Evolutionary conservation across 2,113 vertebrate genomes (phyloP), one percentile per base, ranked within the genome.

Genomic region (Oenanthe oenanthe): DNA sequence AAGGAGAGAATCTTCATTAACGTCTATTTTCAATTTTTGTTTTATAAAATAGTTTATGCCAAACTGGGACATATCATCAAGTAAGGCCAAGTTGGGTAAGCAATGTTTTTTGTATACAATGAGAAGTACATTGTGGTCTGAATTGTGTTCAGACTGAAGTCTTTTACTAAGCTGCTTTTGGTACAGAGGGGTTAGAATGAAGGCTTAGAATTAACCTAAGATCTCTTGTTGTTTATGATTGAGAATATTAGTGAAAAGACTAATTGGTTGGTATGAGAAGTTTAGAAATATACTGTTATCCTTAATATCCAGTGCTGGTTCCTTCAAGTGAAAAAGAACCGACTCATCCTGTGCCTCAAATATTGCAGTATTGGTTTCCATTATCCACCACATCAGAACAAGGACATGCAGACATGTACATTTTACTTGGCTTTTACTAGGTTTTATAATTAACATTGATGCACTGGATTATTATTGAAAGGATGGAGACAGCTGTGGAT

Each of bases 31-130:
- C 63, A 71, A 83, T 85, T 76, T 93, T 93, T 12, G 43, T 91
- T 92, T 94, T 83, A 92, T 47, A 57, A 66, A 89, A 75, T 9
- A 66, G 56, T 38, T 82, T 38, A 29, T 83, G 60, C 65, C 82
- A 93, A 86, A 88, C 51, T 63, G 89, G 92, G 87, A 85, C 53
- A 60, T 75, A 84, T 61, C 91, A 93, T 88, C 94, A 88, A 87
- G 34, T 91, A 71, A 95, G 67, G 66, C 29, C 38, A 92, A 92
- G 53, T 1, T 89, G 70, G 93, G 94, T 92, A 94, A 95, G 94
- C 90, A 92, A 32, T 73, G 56, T 13, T 71, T 89, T 92, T 76
- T 93, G 15, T 90, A 71, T 93, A 73, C 61, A 71, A 76, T 84
- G 38, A 81, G 20, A 28, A 79, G 36, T 56, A 72, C 12, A 17